Evolutionary conservation across 2,888 invertebrate species (phyloP), one percentile per base, ranked within the genome.

Genomic region (Lepidochrysops patricia): DNA sequence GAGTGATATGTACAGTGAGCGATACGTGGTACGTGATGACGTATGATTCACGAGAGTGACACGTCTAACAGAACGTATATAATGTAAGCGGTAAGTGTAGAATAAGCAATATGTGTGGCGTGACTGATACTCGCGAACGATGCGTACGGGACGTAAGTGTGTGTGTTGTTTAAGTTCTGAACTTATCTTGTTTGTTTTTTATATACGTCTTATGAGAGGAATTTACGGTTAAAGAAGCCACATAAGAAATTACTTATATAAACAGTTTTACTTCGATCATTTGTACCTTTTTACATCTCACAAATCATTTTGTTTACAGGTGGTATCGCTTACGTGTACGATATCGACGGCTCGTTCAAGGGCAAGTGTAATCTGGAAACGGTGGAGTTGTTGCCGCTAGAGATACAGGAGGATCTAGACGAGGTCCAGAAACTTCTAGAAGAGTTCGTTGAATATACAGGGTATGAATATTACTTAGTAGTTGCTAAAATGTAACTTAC

Each of bases 301-400:
- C n/a, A 1, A n/a, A 15, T 1, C 3, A 5, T n/a, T 32, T 27
- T 9, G 37, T 35, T 6, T 32, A 6, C 70, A 90, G 94, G 94
- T 63, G 97, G 97, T 62, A 95, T 99, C 67, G 99, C 99, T 0
- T 99, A 96, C 79, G 96, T 99, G 12, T 95, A 96, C 78, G 98
- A 99, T 76, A 91, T 94, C 58, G 96, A 96, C 77, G 95, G 95
- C 2, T 94, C 94, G 5, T 97, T 96, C 84, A 92, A 92, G 61
- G 92, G 94, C 67, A 96, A 96, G 79, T 98, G 98, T 73, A 99
- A 99, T 84, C 92, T 91, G n/a, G 97, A 97, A 82, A 96, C 95
- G 90, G 98, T 99, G n/a, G 97, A 98, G 72, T 84, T 99, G 15
- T 91, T 98, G 62, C 94, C 96, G 1, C 76, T 98, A 32, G 95